These are phyloP conservation scores for Theocolax elegans DNA, from an alignment of 1,140 invertebrate genomes.

Conservation along the genomic window DNA sequence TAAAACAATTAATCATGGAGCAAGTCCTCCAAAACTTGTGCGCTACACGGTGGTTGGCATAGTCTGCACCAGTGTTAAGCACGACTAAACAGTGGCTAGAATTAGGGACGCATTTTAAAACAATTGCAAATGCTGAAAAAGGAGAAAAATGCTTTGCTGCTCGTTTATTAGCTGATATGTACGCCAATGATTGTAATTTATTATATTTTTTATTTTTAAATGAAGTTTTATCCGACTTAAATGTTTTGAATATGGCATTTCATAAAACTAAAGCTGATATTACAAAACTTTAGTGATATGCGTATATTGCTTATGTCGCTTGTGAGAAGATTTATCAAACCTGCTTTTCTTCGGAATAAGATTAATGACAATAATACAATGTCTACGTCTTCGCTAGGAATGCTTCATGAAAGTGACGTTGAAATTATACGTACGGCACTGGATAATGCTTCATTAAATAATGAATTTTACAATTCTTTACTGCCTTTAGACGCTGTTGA, in stretches of 20 bases:
- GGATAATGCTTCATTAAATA: not conserved
- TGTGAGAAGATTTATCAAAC: not conserved
- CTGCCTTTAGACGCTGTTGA: not conserved
- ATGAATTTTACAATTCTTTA: not conserved
- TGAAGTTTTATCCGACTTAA: not conserved
- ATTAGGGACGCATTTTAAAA: not conserved
- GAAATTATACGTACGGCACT: not conserved
- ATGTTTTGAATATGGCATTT: not conserved
- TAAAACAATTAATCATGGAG: too few relatives aligned
- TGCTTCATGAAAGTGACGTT: not conserved
- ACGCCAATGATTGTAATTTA: not conserved
- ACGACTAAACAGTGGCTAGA: too few relatives aligned
- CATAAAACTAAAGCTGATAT: not conserved
- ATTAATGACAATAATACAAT: not conserved
- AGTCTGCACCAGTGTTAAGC: too few relatives aligned
- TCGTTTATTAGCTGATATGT: not conserved
- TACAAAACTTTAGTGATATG: not conserved
- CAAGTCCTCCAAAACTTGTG: too few relatives aligned
- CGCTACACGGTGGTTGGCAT: too few relatives aligned
- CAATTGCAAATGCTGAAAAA: not conserved
- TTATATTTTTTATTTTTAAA: not conserved
- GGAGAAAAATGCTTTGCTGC: not conserved
- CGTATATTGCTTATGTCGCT: not conserved
- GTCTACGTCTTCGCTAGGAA: not conserved
- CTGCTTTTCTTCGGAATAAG: not conserved